Evolutionary conservation across 2,888 invertebrate species (phyloP), one percentile per base, ranked within the genome.

Genomic region (Calliopum simillimum): DNA sequence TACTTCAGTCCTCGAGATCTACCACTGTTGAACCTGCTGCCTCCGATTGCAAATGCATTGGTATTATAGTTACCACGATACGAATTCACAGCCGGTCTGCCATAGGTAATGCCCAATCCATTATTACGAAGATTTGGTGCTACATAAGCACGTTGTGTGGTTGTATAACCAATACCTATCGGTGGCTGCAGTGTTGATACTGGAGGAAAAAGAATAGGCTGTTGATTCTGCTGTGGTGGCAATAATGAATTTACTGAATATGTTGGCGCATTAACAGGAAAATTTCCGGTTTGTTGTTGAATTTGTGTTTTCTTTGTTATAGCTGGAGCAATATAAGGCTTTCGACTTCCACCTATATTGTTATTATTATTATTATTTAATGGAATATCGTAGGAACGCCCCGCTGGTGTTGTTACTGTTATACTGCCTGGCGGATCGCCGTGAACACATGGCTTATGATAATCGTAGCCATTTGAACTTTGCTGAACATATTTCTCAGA

Each of bases 131-230:
- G 56, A 72, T 79, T 84, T 43, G 85, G 85, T 46, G 85, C 82
- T 68, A 84, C 77, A 70, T 85, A 84, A 21, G 85, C 84, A n/a
- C 84, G 81, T 71, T 85, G 85, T 75, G 85, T 85, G 68, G 85
- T 80, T 62, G 78, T 77, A 41, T 46, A 64, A 14, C 51, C 49
- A 8, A 8, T 43, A 44, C 16, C 61, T 44, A 62, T 56, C 25
- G 41, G 70, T 53, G 73, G 63, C n/a, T 71, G 72, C 61, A 73
- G 70, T 23, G 63, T 68, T 47, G 68, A 71, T 71, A 74, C 61
- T 76, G 70, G 47, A 79, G 71, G 69, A 71, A 74, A 59, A 75
- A 74, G 6, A 73, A 19, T 46, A n/a, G 68, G 51, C 66, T 70
- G 59, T 68, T 69, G 63, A 68, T 58, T 51, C 53, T 63, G 70